Conservation (phyloP, 2,797 vertebrate genomes). For the Tapera naevia region DNA sequence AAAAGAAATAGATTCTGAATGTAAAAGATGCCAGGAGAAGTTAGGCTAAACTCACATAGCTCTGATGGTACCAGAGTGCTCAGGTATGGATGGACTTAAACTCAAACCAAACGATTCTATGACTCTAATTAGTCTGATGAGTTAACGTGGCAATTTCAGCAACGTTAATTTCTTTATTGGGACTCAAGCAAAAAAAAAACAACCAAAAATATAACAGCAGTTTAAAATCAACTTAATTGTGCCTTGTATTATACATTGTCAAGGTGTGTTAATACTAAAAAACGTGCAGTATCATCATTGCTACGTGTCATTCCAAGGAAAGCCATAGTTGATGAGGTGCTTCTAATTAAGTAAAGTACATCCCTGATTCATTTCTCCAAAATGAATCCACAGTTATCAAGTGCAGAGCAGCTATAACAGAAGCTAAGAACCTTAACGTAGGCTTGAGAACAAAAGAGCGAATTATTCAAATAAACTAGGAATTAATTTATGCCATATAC, state of each 20-base stretch:
- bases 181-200: neutral
- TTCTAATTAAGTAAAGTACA: neutral
- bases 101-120: too few species aligned
- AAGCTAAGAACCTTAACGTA: neutral
- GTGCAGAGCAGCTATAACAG: neutral
- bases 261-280: neutral
- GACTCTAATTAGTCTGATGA: neutral
- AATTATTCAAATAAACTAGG: neutral
- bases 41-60: neutral
- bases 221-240: neutral
- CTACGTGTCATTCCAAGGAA: neutral
- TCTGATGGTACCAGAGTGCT: neutral
- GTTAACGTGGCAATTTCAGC: neutral
- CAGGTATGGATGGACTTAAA: too few species aligned
- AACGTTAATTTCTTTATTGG: neutral
- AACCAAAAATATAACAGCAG: neutral
- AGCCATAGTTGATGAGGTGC: neutral
- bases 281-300: neutral
- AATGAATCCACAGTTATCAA: neutral
- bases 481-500: neutral
- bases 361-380: neutral
- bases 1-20: neutral
- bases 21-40: neutral
- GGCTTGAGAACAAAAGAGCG: neutral
- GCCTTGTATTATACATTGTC: neutral